Evolutionary conservation across 2,888 invertebrate species (phyloP), one percentile per base, ranked within the genome.

Genomic region (Hipparchia sbordonii): DNA sequence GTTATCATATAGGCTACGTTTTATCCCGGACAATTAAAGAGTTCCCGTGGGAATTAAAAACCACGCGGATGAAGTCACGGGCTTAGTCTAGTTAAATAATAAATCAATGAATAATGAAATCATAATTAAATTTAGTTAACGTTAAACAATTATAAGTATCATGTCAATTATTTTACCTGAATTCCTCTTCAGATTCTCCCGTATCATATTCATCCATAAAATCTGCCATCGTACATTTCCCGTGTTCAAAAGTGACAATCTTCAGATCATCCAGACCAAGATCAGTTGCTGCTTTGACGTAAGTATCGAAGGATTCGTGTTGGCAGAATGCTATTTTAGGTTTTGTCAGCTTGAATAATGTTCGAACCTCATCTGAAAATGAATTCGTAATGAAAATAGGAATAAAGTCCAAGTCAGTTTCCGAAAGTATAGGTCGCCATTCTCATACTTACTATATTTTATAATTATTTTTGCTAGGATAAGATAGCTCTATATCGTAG

Each of bases 291-390:
- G 84, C 89, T 33, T 73, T 72, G 0, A 75, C 56, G 66, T 85
- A 87, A 1, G 81, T 75, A 0, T 82, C 79, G 13, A 80, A 80
- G 0, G 79, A 74, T 6, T 85, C 85, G 13, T 79, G 75, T 68
- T 88, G 84, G 23, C 92, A 91, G 70, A 92, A 90, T 0, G 86
- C 87, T 75, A 91, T 80, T 77, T 84, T 87, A 0, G 92, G 92
- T 45, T 79, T 74, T 0, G 87, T 81, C 45, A 87, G 73, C 71
- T 85, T 83, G 70, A 92, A 85, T 0, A 87, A 60, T 0, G 79
- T 74, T 74, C 82, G 85, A 3, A 92, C 82, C 82, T 92, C 91
- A 52, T 80, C 92, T 92, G 84, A 45, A 85, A 87, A 57, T 57
- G 57, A 23, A 57, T 57, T 56, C 7, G 39, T 39, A 4, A 39